Percentiles rank a stretch among this genome's conserved stretches.
These are phyloP conservation scores for Tyrannus savana DNA, from an alignment of 2,113 vertebrate species.

Conservation along the genomic window DNA sequence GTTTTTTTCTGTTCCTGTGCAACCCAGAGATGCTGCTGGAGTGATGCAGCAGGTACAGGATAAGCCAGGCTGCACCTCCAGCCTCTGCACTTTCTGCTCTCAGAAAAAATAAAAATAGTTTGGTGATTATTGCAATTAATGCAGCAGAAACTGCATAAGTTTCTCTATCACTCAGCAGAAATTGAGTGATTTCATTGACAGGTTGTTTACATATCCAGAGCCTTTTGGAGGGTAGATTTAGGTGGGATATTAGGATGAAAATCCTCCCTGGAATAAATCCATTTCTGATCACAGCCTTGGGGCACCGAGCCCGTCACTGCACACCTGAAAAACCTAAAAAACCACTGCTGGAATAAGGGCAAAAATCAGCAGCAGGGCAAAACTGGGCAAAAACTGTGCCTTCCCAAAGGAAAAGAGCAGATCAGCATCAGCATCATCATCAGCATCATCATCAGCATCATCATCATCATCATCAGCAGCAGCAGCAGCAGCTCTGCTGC, in stretches of 20 bases:
- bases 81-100: not conserved
- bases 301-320: not conserved
- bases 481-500: not conserved
- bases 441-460: not conserved
- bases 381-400: not conserved
- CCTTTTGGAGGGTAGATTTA: not conserved
- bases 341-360: not conserved
- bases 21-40: not conserved
- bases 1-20: not conserved
- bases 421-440: not conserved
- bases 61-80: not conserved
- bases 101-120: no score
- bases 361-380: no score
- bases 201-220: not conserved
- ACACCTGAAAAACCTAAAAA: accelerated
- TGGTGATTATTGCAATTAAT: not conserved
- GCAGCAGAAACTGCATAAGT: not conserved
- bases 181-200: not conserved
- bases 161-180: no score
- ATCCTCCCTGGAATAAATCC: not conserved
- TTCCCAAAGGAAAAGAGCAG: not conserved
- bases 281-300: not conserved
- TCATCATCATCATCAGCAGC: not conserved
- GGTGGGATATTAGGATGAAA: not conserved
- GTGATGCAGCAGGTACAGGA: not conserved